A percentile compares a stretch with the other conserved stretches of the same genome.
Conservation (phyloP, 1,140 invertebrate genomes). For the Leptinotarsa defecta region DNA sequence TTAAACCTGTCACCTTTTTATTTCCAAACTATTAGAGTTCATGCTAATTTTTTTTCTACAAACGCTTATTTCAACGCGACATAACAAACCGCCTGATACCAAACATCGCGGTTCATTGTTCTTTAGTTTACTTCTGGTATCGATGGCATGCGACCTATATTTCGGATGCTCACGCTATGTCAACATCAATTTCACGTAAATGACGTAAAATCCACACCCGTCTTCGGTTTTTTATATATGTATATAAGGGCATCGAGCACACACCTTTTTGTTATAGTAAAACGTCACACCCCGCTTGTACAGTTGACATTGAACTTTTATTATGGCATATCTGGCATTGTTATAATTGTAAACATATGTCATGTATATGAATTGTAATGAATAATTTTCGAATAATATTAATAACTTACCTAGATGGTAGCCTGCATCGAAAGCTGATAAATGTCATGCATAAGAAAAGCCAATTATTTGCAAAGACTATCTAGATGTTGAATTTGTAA, state of each 20-base stretch:
- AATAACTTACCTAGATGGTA: background rate
- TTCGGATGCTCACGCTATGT: constrained; percentile 2
- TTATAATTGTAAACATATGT: constrained; percentile 1
- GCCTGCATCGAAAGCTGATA: background rate
- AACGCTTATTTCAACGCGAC: no score
- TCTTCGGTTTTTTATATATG: constrained; percentile 1
- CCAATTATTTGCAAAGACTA: no score
- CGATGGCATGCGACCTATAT: constrained; percentile 5
- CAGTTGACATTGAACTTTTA: background rate
- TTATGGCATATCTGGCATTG: background rate
- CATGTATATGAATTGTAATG: background rate
- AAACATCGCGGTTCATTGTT: constrained; percentile 8
- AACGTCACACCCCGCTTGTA: background rate
- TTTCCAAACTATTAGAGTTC: no score
- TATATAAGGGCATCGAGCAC: background rate
- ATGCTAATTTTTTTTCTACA: no score
- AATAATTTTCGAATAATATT: background rate
- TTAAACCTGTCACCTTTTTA: no score
- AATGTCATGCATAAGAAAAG: no score
- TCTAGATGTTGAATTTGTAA: no score
- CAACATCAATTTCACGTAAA: background rate
- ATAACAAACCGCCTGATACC: background rate
- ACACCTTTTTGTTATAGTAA: background rate
- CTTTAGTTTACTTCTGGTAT: background rate
- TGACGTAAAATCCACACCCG: background rate